These are phyloP conservation scores for Limnothrissa miodon DNA, from an alignment of 2,113 vertebrate species.

Conservation along the genomic window DNA sequence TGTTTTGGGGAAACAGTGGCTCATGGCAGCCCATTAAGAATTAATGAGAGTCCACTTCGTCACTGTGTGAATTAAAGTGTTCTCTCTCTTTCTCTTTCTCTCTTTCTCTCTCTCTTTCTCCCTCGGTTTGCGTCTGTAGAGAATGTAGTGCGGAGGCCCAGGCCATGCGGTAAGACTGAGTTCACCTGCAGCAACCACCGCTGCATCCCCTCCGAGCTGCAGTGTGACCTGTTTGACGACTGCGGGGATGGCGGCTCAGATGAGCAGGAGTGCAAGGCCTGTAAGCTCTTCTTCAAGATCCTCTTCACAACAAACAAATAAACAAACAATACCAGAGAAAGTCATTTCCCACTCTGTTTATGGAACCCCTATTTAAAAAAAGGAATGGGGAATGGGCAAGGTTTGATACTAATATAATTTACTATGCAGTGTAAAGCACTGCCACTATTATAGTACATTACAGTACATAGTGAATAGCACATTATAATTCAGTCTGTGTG, in stretches of 20 bases:
- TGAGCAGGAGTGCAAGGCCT: constrained; percentile 71
- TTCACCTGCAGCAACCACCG: constrained; percentile 79
- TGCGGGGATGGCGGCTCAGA: constrained; percentile 82
- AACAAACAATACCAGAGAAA: too few species aligned
- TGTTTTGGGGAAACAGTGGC: neutral
- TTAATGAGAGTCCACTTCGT: neutral
- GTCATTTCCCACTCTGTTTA: too few species aligned
- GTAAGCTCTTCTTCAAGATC: neutral
- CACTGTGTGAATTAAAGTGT: neutral
- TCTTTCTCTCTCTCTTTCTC: neutral
- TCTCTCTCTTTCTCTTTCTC: constrained; percentile 2
- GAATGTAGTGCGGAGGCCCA: constrained; percentile 61
- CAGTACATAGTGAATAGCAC: too few species aligned
- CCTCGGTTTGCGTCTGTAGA: constrained; percentile 49
- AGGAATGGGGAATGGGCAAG: too few species aligned
- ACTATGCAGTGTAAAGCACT: too few species aligned
- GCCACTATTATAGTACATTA: too few species aligned
- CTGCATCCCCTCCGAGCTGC: constrained; percentile 76
- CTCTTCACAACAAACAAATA: neutral
- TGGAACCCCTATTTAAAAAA: too few species aligned
- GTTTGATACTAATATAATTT: too few species aligned
- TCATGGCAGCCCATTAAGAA: neutral
- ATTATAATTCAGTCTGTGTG: too few species aligned
- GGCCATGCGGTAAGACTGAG: constrained; percentile 80
- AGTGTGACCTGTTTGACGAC: constrained; percentile 83